Base-by-base conservation (phyloP, 2,113 vertebrate species). In the Leucosticte australis region DNA sequence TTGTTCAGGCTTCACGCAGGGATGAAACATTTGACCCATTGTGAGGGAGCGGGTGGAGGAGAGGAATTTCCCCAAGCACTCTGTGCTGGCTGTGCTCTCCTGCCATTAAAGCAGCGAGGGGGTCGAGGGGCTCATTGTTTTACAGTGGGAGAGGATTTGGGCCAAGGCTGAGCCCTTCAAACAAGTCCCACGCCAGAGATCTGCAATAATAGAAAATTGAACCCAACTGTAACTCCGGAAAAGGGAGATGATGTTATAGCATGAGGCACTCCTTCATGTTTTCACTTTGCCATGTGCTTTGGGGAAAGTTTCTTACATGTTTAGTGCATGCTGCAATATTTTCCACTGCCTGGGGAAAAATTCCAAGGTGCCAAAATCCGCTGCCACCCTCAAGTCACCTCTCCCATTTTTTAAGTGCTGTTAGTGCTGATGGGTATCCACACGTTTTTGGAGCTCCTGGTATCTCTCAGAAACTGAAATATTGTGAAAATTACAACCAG, bases 21-120 rank as follows among this genome's bases (percentile, higher is more conserved):
- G 96, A 97, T 86, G 86, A 93, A 96, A 75, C 21, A 0, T 83
- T 71, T 67, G 80, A 52, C 69, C 80, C 94, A 89, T 93, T 94
- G 89, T 94, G 73, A 35, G 2, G 73, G 56, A 57, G 41, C 3
- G 3, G 81, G 64, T 2, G 4, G 7, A 91, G 73, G 70, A 95
- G 75, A 82, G 75, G 73, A 90, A 82, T 89, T 87, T 92, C 56
- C 92, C 16, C 0, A 44, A 92, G 69, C 1, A 1, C 80, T 94
- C 80, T 3, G 35, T n/a, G 63, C 77, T 90, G 90, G 92, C 95
- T 84, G 57, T 0, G 0, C 57, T 78, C 64, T 55, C 50, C 87
- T 88, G 84, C 75, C 47, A 9, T 94, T 84, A 76, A 92, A 92
- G 59, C 85, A 33, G 57, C 10, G 8, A 50, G 88, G 28, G 31